Evolutionary conservation across 1,140 invertebrate species (phyloP).

Genomic region (Pomacea maculata): DNA sequence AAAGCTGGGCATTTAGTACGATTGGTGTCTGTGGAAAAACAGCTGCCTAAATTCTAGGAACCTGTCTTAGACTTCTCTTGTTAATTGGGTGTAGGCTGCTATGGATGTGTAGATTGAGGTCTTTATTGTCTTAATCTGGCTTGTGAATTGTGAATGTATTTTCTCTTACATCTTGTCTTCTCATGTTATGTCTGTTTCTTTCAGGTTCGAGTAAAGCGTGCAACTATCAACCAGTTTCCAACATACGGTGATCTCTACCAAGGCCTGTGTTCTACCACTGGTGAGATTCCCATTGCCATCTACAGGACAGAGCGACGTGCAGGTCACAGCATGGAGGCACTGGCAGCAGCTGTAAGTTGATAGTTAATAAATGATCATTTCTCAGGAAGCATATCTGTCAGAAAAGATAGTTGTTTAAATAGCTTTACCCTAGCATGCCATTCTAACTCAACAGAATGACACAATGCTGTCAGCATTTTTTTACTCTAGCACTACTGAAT

Average conservation of each 20-base stretch:
- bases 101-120: too few species aligned
- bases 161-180: too few species aligned
- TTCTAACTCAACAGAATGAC: not conserved
- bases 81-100: too few species aligned
- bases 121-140: too few species aligned
- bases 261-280: slow-evolving; percentile 39
- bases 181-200: not conserved
- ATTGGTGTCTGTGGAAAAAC: too few species aligned
- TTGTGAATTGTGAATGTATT: too few species aligned
- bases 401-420: not conserved
- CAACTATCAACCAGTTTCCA: slow-evolving; percentile 37
- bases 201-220: slow-evolving; percentile 36
- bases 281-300: slow-evolving; percentile 48
- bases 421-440: not conserved
- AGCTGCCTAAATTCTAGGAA: too few species aligned
- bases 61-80: too few species aligned
- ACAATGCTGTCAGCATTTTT: not conserved
- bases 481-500: too few species aligned
- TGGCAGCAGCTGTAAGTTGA: not conserved
- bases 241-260: slow-evolving; percentile 42
- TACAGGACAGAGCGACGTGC: slow-evolving; percentile 37
- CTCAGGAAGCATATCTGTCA: not conserved
- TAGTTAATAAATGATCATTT: not conserved
- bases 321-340: not conserved
- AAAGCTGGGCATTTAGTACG: too few species aligned